phyloP scores from a whole-genome alignment of 1,140 invertebrate genomes.

The Pseudomyrmex sp. region DNA sequence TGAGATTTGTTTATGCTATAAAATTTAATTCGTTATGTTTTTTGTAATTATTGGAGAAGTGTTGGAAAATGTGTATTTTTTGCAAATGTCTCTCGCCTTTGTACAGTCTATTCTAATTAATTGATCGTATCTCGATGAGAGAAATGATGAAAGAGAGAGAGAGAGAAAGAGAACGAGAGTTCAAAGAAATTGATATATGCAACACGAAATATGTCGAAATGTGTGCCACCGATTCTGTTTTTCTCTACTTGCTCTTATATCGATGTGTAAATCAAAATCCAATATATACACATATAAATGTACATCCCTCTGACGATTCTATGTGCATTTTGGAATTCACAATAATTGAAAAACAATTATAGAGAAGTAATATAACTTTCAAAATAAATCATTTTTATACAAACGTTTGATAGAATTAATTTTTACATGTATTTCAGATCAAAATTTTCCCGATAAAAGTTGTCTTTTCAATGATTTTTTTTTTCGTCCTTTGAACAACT shows the following conservation, averaged over 20 bases:
- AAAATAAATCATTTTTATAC: neutral
- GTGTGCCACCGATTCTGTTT: conserved; percentile 44
- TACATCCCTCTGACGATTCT: neutral
- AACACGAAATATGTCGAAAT: conserved; percentile 45
- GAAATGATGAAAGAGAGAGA: no score
- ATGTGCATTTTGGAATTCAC: conserved; percentile 34
- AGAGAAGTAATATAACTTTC: neutral
- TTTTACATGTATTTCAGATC: neutral
- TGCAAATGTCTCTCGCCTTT: conserved; percentile 36
- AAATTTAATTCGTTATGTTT: conserved; percentile 46
- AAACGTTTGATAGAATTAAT: neutral
- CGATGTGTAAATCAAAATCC: conserved; percentile 42
- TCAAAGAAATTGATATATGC: conserved; percentile 53
- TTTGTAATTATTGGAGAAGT: conserved; percentile 29
- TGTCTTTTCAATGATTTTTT: no score
- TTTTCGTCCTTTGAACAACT: no score
- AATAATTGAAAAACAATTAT: conserved; percentile 8
- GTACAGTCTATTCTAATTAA: conserved; percentile 51
- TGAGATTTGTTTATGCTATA: conserved; percentile 38
- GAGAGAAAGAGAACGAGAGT: neutral
- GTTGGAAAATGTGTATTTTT: conserved; percentile 33
- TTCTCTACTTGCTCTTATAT: conserved; percentile 8
- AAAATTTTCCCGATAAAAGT: neutral
- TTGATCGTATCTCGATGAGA: conserved; percentile 52
- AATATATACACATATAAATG: neutral